Evolutionary conservation across 2,888 invertebrate genomes (phyloP).

Genomic region (Megaustenia siamemsis): DNA sequence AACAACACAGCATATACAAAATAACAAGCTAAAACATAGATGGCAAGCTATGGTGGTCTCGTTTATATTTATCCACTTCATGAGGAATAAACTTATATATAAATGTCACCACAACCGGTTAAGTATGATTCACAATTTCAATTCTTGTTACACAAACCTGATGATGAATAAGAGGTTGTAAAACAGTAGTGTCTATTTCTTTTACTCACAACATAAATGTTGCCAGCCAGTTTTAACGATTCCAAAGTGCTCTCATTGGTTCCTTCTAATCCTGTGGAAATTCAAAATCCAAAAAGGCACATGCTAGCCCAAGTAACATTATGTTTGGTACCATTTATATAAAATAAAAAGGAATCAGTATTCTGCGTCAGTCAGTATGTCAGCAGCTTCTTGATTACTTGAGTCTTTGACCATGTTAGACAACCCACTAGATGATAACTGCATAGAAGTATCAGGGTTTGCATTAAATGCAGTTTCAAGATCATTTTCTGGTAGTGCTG

Average conservation of each 20-base stretch:
- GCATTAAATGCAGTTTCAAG: conserved; percentile 21
- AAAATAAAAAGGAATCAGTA: not conserved
- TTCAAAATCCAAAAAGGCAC: not conserved
- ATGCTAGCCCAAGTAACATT: not conserved
- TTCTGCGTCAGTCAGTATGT: conserved; percentile 29
- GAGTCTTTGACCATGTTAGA: not conserved
- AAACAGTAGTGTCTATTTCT: no score
- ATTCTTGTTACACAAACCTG: no score
- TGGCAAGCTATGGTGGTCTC: no score
- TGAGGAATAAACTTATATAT: no score
- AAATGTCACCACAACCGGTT: no score
- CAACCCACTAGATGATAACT: not conserved
- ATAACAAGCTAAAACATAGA: no score
- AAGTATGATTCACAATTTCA: no score
- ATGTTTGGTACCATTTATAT: not conserved
- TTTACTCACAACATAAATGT: not conserved
- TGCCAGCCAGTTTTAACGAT: not conserved
- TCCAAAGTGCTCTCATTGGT: no score
- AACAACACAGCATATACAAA: no score
- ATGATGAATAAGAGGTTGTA: no score
- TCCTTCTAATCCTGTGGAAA: no score
- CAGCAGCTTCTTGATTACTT: conserved; percentile 39
- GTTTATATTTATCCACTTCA: no score
- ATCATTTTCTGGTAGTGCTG: not conserved
- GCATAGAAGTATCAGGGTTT: not conserved